Base-by-base conservation (phyloP, 2,797 vertebrate genomes). In the Argya squamiceps region DNA sequence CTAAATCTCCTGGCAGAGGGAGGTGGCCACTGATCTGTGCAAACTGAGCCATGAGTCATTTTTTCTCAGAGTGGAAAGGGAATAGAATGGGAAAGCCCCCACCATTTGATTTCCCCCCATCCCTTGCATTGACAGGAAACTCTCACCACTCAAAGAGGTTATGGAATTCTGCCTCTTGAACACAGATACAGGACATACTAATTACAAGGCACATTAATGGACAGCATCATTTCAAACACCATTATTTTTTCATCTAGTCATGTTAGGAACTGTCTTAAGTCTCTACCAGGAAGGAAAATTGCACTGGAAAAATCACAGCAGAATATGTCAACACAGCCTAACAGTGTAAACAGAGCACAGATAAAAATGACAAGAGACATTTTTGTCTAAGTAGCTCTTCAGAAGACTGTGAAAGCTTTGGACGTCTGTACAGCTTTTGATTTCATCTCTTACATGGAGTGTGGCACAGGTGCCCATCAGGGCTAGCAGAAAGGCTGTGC, bases 1-100 rank as follows among this genome's bases (percentile, higher is more conserved):
- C 94, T 46, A 39, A 81, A 26, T 58, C 71, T 80, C 34, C 65
- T 78, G 6, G 3, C 65, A 75, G 30, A 77, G 29, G 64, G 47
- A 11, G 46, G 65, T 62, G 84, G 78, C 22, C 32, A 55, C 62
- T 55, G 77, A 60, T 89, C 70, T 9, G 8, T 23, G 67, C 58
- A 82, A 81, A 65, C 30, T 0, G 0, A 73, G 24, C 47, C 1
- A 0, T 2, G 30, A 85, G 46, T 64, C 11, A 21, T 80, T 85
- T 60, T 89, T n/a, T 20, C 34, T 43, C 36, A 39, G 75, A 71
- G 47, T 37, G 55, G 20, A 10, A 3, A 30, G 18, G 43, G 27
- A 64, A 34, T 1, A n/a, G 44, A 26, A 30, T 1, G 5, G 55
- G 50, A 87, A 59, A 73, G 2, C 1, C 15, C 32, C 18, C 15